Evolutionary conservation across 2,113 vertebrate species (phyloP).

Genomic region (Glareola pratincola): DNA sequence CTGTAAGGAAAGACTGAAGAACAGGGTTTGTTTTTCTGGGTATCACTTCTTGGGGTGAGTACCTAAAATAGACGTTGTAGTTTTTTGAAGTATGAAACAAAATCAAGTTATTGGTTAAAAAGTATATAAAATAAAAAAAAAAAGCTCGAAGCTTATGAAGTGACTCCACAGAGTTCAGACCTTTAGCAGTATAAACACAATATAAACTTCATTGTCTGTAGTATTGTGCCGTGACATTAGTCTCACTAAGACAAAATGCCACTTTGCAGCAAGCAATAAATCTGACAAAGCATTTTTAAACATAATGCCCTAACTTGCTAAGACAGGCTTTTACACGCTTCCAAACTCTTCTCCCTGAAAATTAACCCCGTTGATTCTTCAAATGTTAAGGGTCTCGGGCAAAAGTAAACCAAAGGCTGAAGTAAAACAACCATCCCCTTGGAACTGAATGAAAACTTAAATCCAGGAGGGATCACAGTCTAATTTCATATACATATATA

Average conservation of each 20-base stretch:
- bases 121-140: conserved; percentile 51
- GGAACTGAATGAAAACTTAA: conserved; percentile 60
- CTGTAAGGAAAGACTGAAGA: conserved; percentile 32
- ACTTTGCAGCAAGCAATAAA: conserved; percentile 79
- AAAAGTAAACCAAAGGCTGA: conserved; percentile 78
- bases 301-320: conserved; percentile 82
- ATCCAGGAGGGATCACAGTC: conserved; percentile 68
- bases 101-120: conserved; percentile 56
- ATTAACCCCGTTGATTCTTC: conserved; percentile 69
- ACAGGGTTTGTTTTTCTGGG: neutral
- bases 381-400: conserved; percentile 79
- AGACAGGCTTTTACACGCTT: conserved; percentile 78
- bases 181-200: conserved; percentile 68
- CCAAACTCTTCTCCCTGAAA: conserved; percentile 83
- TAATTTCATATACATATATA: conserved; percentile 73
- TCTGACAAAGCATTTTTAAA: conserved; percentile 77
- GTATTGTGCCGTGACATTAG: conserved; percentile 64
- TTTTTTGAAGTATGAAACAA: conserved; percentile 35
- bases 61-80: conserved; percentile 18
- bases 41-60: conserved; percentile 59
- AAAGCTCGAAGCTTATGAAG: conserved; percentile 53
- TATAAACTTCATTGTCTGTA: conserved; percentile 63
- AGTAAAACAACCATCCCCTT: conserved; percentile 78
- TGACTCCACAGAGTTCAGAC: conserved; percentile 66
- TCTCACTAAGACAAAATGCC: conserved; percentile 74